Conservation (phyloP, 1,140 invertebrate genomes). For the Leguminivora glycinivorella region DNA sequence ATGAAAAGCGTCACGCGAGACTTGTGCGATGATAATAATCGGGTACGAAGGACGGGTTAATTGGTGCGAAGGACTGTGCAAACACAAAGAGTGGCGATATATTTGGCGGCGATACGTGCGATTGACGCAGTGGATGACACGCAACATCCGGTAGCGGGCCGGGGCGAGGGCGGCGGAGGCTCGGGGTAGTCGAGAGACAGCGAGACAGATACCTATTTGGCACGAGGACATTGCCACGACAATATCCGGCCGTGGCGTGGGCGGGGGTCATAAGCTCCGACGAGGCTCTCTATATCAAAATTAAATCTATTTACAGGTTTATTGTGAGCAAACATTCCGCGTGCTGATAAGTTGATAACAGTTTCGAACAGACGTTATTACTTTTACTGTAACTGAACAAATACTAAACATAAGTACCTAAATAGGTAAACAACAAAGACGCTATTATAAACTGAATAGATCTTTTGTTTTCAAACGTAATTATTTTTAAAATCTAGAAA, state of each 20-base stretch:
- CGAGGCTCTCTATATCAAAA: neutral
- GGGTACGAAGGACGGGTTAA: constrained; percentile 23
- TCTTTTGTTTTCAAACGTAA: no score
- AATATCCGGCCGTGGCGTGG: constrained; percentile 19
- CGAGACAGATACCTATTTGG: constrained; percentile 16
- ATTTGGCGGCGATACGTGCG: constrained; percentile 5
- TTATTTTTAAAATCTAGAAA: neutral
- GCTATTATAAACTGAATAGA: no score
- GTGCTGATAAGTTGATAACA: neutral
- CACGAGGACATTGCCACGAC: constrained; percentile 19
- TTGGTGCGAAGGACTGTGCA: constrained; percentile 21
- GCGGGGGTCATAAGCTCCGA: constrained; percentile 7
- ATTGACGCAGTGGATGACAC: constrained; percentile 19
- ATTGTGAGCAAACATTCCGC: neutral
- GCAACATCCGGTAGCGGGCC: constrained; percentile 4
- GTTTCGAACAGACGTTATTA: neutral
- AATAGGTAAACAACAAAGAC: no score
- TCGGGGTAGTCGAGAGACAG: neutral
- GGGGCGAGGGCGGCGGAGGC: neutral
- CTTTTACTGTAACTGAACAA: neutral
- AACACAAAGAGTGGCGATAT: constrained; percentile 16
- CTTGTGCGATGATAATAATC: constrained; percentile 21
- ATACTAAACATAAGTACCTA: neutral
- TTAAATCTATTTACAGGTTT: constrained; percentile 14
- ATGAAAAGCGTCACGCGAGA: constrained; percentile 23